A percentile compares a stretch with the other conserved stretches of the same genome.
phyloP scores from a whole-genome alignment of 2,888 invertebrate species.

The Pristionchus fissidentatus region DNA sequence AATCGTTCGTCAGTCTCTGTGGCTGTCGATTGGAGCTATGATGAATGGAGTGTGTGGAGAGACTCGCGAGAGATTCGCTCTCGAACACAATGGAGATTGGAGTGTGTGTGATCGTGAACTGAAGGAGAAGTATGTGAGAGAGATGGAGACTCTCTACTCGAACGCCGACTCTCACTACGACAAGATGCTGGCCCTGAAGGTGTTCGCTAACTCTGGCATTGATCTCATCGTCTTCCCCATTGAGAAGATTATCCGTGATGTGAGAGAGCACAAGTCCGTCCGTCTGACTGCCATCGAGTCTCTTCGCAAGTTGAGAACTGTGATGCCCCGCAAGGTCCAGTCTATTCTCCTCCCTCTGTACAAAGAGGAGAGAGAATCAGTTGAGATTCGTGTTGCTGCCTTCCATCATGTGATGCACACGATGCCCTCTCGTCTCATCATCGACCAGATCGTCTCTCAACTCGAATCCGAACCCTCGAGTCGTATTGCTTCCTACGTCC shows the following conservation, averaged over 20 bases:
- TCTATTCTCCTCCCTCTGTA: constrained; percentile 70
- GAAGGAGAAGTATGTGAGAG: constrained; percentile 62
- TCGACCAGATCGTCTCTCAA: constrained; percentile 65
- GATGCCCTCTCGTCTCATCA: constrained; percentile 62
- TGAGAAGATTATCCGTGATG: constrained; percentile 71
- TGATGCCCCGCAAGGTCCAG: constrained; percentile 67
- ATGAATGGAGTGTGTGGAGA: constrained; percentile 67
- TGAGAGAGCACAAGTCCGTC: constrained; percentile 58
- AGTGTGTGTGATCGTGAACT: constrained; percentile 61
- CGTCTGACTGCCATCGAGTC: constrained; percentile 70
- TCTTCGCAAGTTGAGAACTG: constrained; percentile 59
- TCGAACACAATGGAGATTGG: constrained; percentile 39
- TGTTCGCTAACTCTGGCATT: constrained; percentile 72
- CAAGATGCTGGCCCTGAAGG: constrained; percentile 71
- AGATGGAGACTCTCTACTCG: constrained; percentile 58
- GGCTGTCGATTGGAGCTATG: constrained; percentile 66
- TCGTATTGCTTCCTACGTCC: constrained; percentile 67
- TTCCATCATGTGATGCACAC: constrained; percentile 66
- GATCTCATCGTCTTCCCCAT: constrained; percentile 65
- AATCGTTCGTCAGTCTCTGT: constrained; percentile 64
- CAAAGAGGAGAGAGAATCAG: constrained; percentile 62
- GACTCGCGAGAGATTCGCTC: constrained; percentile 47
- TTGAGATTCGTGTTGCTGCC: constrained; percentile 68
- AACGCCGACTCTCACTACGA: constrained; percentile 60
- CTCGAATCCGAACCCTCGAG: constrained; percentile 63